Base-by-base conservation (phyloP, 2,797 vertebrate genomes). In the Coracias cyanogaster region DNA sequence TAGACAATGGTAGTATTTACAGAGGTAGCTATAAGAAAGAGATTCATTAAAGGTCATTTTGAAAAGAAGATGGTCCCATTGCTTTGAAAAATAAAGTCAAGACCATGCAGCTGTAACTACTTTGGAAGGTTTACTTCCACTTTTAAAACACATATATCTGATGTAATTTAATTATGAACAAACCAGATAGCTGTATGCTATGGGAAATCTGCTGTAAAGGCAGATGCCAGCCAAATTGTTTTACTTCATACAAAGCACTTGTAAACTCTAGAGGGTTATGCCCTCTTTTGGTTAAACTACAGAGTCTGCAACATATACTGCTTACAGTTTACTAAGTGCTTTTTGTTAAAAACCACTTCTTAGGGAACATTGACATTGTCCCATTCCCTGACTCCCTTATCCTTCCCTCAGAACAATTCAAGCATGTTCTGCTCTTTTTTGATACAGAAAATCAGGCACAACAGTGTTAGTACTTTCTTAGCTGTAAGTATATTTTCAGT, bases 101-200 rank as follows among this genome's bases (percentile, higher is more conserved):
- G 39, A 79, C 29, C n/a, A 39, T 8, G 37, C 18, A 82, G 70
- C 49, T 72, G 49, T 66, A 70, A 62, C 24, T 3, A 7, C 58
- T 89, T 45, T 46, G 46, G 37, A 84, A 90, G 31, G 45, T 84
- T 79, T 90, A 33, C 46, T 89, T 81, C 17, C 4, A 1, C 46
- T 89, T 94, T 51, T 72, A 92, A 87, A 90, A 54, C 66, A 89
- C 62, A 70, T 77, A 37, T 73, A 62, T 92, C 77, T 80, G 66
- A 54, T 78, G 79, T 51, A 24, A 51, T 65, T 91, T 79, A 86
- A 82, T 64, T 72, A 73, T 48, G n/a, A 89, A 60, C 62, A 73
- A 81, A 90, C 18, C 24, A 31, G 54, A 89, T 51, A 62, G 66
- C 24, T 82, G 77, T 33, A 58, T 86, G 73, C 28, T 70, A 15